Evolutionary conservation across 2,888 invertebrate species (phyloP).

Genomic region (Ennomos erosarius): DNA sequence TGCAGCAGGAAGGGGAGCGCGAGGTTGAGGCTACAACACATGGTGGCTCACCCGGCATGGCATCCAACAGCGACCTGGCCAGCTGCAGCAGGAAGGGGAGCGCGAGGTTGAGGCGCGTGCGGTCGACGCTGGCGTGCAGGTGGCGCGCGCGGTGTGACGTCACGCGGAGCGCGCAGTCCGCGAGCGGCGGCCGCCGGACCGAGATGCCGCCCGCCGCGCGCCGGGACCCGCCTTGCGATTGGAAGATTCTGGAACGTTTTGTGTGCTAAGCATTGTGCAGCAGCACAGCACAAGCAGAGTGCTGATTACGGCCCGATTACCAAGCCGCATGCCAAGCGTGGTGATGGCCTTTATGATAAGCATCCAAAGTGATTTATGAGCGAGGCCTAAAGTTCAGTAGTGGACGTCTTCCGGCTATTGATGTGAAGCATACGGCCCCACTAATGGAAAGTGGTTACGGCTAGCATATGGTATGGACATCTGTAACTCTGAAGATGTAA

Average conservation of each 20-base stretch:
- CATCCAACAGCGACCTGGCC: constrained; percentile 86
- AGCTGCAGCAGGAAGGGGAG: constrained; percentile 88
- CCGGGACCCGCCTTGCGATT: constrained; percentile 86
- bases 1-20: constrained; percentile 89
- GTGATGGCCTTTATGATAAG: neutral
- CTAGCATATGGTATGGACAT: too few species aligned
- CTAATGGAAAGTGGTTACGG: too few species aligned
- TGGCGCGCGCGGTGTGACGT: constrained; percentile 87
- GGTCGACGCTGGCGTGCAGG: constrained; percentile 90
- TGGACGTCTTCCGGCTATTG: too few species aligned
- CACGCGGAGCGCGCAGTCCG: constrained; percentile 88
- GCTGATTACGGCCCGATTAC: too few species aligned
- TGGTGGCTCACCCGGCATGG: constrained; percentile 56
- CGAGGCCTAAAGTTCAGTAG: too few species aligned
- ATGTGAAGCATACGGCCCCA: too few species aligned
- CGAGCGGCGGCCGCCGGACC: constrained; percentile 89
- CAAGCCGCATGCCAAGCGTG: too few species aligned
- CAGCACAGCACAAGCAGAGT: too few species aligned
- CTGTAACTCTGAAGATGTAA: too few species aligned
- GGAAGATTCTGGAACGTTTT: constrained; percentile 85
- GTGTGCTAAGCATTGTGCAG: too few species aligned
- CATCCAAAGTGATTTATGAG: neutral
- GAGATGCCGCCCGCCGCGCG: constrained; percentile 84
- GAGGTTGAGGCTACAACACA: constrained; percentile 80
- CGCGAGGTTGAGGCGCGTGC: constrained; percentile 89